Evolutionary conservation across 2,888 invertebrate genomes (phyloP), one percentile per base, ranked within the genome.

Genomic region (Pheosia tremula): DNA sequence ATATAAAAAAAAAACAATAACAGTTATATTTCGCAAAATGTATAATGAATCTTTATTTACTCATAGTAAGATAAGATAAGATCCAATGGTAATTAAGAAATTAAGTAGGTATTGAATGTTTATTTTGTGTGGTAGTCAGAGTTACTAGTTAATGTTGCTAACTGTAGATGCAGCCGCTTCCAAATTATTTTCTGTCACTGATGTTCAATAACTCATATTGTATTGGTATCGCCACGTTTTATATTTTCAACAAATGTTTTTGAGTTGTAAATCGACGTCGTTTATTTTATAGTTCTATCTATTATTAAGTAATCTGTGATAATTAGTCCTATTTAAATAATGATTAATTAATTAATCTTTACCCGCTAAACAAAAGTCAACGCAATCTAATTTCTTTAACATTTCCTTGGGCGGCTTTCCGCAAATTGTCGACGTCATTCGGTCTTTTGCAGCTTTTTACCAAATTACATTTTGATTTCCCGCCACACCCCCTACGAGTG

Each of bases 391-490:
- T 81, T 74, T 64, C 66, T 77, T 80, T 80, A 80, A 59, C 66
- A 75, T 75, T 78, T 73, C 63, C 69, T 66, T 73, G 69, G 68
- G 71, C 66, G 71, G 70, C 74, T 72, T 53, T 78, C 70, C 71
- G 69, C 66, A 81, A 83, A 82, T 85, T 79, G 78, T 68, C 66
- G 71, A 67, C 77, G 77, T 72, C 72, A 57, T 45, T 62, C 56
- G 56, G 37, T 64, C 59, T 75, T 71, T 64, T 69, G 66, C 45
- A 66, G 77, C 78, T 78, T 81, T 83, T 84, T 80, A 79, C 71
- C 62, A 82, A 82, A 86, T 85, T 83, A 80, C 74, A 78, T 83
- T 86, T 84, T 79, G 76, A 83, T 80, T 24, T 71, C 68, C 69
- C 67, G 65, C 70, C 61, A 72, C 64, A 62, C 70, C 72, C 63